phyloP scores from a whole-genome alignment of 2,888 invertebrate species.

The Ferrisia virgata region DNA sequence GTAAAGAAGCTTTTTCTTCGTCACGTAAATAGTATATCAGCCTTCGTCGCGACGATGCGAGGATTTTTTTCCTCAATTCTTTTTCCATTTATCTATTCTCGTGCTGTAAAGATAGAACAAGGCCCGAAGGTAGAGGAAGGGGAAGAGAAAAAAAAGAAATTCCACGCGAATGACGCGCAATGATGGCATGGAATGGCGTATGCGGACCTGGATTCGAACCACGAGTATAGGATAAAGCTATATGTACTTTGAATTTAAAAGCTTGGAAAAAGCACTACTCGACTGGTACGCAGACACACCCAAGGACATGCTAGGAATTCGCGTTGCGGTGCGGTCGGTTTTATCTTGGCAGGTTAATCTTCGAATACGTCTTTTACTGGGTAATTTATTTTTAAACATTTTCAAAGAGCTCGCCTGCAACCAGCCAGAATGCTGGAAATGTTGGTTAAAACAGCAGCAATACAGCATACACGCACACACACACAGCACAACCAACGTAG shows the following conservation, averaged over 20 bases:
- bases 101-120: no score
- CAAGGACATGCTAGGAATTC: background rate
- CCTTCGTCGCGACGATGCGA: background rate
- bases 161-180: background rate
- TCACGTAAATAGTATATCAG: background rate
- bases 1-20: background rate
- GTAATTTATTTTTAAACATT: slow-evolving; percentile 17
- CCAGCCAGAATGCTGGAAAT: background rate
- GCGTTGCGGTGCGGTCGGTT: background rate
- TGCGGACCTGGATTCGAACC: background rate
- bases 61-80: background rate
- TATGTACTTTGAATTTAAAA: no score
- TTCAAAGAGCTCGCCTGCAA: background rate
- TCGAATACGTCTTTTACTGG: background rate
- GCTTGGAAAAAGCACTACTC: background rate
- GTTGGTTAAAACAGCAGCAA: background rate
- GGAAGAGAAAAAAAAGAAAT: background rate
- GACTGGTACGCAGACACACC: no score
- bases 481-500: background rate
- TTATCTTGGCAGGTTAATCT: slow-evolving; percentile 5
- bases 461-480: no score
- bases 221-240: background rate
- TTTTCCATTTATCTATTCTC: no score
- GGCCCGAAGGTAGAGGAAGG: background rate
- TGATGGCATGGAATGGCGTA: no score